These are phyloP conservation scores for Enteromius mattozi DNA, from an alignment of 2,797 vertebrate species.

Conservation along the genomic window DNA sequence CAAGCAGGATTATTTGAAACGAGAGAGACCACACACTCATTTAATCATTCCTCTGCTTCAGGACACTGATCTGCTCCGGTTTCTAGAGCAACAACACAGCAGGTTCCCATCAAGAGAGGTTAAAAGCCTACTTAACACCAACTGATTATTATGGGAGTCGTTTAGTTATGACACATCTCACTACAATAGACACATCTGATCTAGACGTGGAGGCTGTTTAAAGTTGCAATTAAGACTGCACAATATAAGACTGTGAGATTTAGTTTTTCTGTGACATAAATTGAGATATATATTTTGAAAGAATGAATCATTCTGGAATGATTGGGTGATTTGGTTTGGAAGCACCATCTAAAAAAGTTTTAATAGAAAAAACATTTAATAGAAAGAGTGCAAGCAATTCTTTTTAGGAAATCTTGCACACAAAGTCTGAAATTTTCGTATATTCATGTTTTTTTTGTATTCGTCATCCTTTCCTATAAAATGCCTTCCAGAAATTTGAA, in stretches of 20 bases:
- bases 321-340: not conserved
- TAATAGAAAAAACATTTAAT: not conserved
- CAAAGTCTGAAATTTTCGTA: too few species aligned
- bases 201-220: not conserved
- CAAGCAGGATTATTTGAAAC: not conserved
- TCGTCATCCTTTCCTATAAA: too few species aligned
- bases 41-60: not conserved
- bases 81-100: slow-evolving; percentile 3
- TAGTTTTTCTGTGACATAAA: not conserved
- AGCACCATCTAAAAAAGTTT: not conserved
- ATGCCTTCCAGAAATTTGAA: too few species aligned
- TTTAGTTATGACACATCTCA: not conserved
- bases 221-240: not conserved
- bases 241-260: not conserved
- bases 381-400: not conserved
- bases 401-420: too few species aligned
- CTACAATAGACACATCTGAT: not conserved
- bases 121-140: slow-evolving; percentile 9
- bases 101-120: not conserved
- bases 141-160: not conserved
- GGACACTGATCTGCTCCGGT: not conserved
- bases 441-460: too few species aligned
- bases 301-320: not conserved
- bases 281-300: not conserved
- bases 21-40: not conserved